Conservation (phyloP, 2,888 invertebrate species). For the Calliscelio sp. region DNA sequence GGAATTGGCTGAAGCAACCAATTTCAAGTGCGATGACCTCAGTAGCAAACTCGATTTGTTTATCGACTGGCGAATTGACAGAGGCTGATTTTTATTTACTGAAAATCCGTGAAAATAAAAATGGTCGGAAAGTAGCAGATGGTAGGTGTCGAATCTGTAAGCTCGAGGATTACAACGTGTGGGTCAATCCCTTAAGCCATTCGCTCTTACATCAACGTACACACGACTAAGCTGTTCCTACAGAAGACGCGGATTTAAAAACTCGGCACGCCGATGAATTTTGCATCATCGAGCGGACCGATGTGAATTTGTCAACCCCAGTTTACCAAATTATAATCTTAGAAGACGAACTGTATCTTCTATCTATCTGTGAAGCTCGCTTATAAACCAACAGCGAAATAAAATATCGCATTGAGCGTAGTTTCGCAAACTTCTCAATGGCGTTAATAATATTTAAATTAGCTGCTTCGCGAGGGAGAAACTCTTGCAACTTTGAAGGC, state of each 20-base stretch:
- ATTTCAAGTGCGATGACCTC: too few species aligned
- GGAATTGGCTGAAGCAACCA: too few species aligned
- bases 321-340: too few species aligned
- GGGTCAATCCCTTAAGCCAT: constrained; percentile 60
- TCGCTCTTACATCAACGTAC: constrained; percentile 54
- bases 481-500: constrained; percentile 41
- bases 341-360: too few species aligned
- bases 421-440: constrained; percentile 43
- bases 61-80: background rate
- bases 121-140: constrained; percentile 29
- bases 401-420: constrained; percentile 27
- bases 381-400: constrained; percentile 3
- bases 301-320: background rate
- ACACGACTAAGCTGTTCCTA: constrained; percentile 40
- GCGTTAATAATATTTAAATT: constrained; percentile 60
- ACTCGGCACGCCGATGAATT: constrained; percentile 14
- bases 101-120: constrained; percentile 15
- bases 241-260: constrained; percentile 45
- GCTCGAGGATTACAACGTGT: constrained; percentile 57
- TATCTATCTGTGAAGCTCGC: too few species aligned
- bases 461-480: constrained; percentile 13
- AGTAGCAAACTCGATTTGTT: too few species aligned
- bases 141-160: constrained; percentile 52
- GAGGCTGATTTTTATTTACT: constrained; percentile 20
- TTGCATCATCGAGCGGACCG: constrained; percentile 20